Conservation (phyloP, 2,113 vertebrate genomes). For the Podocnemis expansa region DNA sequence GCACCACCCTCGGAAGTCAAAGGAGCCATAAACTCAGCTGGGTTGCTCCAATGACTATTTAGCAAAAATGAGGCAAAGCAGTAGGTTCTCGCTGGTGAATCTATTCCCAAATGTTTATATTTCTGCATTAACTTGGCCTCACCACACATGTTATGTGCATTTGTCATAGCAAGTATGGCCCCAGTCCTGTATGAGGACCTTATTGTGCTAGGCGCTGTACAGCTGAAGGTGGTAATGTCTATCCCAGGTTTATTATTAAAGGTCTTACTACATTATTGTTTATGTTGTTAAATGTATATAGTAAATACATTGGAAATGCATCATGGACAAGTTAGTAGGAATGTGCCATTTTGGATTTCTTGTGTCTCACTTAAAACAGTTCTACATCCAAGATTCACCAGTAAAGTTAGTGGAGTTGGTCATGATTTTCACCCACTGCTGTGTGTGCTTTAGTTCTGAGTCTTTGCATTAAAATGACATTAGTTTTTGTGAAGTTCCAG, state of each 20-base stretch:
- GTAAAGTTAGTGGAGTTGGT: slow-evolving; percentile 37
- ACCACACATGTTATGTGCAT: background rate
- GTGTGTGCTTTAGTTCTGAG: background rate
- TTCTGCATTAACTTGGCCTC: background rate
- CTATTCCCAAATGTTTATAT: background rate
- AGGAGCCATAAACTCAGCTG: background rate
- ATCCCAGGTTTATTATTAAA: slow-evolving; percentile 28
- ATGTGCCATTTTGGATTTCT: background rate
- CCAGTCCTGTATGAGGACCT: accelerated
- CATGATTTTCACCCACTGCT: background rate
- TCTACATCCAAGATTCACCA: slow-evolving; percentile 38
- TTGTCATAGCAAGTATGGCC: background rate
- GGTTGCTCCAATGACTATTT: background rate
- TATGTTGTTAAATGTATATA: background rate
- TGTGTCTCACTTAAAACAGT: slow-evolving; percentile 41
- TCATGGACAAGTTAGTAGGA: slow-evolving; percentile 22
- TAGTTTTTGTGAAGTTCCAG: background rate
- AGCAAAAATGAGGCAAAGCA: background rate
- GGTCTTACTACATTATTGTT: background rate
- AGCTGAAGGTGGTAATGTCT: background rate
- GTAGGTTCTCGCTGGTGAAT: background rate
- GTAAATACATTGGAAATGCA: background rate
- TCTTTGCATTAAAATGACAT: accelerated
- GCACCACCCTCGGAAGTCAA: background rate
- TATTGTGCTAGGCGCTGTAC: background rate